Evolutionary conservation across 2,797 vertebrate genomes (phyloP).

Genomic region (Acanthurus leucopareius): DNA sequence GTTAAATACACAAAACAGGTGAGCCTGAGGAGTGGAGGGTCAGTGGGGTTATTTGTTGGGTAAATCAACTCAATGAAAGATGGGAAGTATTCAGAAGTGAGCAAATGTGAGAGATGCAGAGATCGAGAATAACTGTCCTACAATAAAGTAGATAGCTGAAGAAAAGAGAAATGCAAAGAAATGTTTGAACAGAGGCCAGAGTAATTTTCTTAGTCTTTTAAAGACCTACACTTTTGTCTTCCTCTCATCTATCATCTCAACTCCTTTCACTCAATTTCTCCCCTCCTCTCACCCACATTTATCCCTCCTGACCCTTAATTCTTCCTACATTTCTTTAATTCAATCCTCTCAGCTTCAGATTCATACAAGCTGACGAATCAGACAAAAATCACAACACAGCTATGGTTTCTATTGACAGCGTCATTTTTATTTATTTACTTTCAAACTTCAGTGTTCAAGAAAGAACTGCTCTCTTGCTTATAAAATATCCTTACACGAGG

Average conservation of each 20-base stretch:
- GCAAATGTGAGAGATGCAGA: not conserved
- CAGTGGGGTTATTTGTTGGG: not conserved
- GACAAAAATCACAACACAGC: slow-evolving; percentile 39
- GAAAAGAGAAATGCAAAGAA: not conserved
- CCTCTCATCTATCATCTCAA: not conserved
- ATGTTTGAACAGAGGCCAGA: not conserved
- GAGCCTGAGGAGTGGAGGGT: not conserved
- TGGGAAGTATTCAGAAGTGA: not conserved
- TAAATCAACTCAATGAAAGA: not conserved
- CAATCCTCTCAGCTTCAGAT: slow-evolving; percentile 14
- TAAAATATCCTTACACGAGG: slow-evolving; percentile 14
- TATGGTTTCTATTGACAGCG: slow-evolving; percentile 29
- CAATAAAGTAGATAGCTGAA: not conserved
- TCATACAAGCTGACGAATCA: slow-evolving; percentile 26
- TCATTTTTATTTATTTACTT: slow-evolving; percentile 47
- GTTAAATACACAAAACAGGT: slow-evolving; percentile 1
- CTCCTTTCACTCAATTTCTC: too few species aligned
- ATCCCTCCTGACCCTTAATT: not conserved
- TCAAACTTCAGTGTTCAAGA: slow-evolving; percentile 14
- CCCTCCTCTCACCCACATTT: not conserved
- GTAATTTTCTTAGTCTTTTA: not conserved
- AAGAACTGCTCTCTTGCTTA: slow-evolving; percentile 1
- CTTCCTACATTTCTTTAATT: not conserved
- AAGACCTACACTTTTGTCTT: not conserved
- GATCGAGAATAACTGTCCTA: not conserved